These are phyloP conservation scores for Drosophila mauritiana DNA, from an alignment of 1,140 invertebrate genomes.

Conservation along the genomic window DNA sequence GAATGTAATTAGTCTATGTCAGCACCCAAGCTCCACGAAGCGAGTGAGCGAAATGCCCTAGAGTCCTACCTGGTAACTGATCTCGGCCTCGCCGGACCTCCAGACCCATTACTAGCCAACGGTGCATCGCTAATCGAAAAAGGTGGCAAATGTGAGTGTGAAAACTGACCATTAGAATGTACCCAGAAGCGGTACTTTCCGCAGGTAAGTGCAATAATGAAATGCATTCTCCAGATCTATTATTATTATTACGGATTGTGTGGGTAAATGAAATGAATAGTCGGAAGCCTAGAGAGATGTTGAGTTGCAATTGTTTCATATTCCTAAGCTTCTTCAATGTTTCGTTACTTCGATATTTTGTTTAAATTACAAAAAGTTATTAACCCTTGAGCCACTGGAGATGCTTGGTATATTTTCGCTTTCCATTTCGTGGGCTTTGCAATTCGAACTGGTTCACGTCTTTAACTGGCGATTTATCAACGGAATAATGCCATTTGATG, in stretches of 20 bases:
- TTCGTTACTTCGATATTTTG: too few species aligned
- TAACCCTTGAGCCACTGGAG: not conserved
- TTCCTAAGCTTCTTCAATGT: too few species aligned
- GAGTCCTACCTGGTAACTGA: slow-evolving; percentile 47
- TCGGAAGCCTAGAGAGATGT: not conserved
- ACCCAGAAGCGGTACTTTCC: slow-evolving; percentile 12
- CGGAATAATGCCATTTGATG: slow-evolving; percentile 54
- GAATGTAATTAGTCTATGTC: slow-evolving; percentile 77
- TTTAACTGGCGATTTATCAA: slow-evolving; percentile 56
- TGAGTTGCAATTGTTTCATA: too few species aligned
- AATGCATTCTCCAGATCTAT: slow-evolving; percentile 1
- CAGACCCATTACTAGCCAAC: slow-evolving; percentile 24
- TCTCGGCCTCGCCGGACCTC: slow-evolving; percentile 16
- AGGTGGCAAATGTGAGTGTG: slow-evolving; percentile 33
- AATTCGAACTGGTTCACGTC: slow-evolving; percentile 49
- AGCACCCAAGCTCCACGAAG: slow-evolving; percentile 24
- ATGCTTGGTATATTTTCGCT: slow-evolving; percentile 24
- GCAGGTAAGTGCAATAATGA: slow-evolving; percentile 5
- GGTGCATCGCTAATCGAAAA: slow-evolving; percentile 36
- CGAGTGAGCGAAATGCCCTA: slow-evolving; percentile 42
- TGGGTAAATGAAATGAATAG: not conserved
- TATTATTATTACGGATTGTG: slow-evolving; percentile 2
- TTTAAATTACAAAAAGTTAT: too few species aligned
- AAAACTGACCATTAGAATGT: slow-evolving; percentile 13
- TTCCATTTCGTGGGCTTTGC: slow-evolving; percentile 22